Conservation (phyloP, 2,888 invertebrate genomes). For the Scaptomyza flava region DNA sequence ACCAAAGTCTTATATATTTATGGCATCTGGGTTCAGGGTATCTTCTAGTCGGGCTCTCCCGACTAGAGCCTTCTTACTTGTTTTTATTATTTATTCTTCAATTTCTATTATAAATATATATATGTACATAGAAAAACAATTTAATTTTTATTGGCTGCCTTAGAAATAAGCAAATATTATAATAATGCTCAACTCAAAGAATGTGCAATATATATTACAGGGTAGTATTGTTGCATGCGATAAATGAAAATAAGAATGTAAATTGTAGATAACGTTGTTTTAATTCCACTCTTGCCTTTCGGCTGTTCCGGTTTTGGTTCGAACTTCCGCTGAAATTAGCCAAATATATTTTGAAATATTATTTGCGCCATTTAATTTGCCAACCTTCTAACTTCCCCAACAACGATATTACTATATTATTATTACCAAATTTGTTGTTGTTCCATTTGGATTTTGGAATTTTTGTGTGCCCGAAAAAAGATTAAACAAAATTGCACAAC, state of each 20-base stretch:
- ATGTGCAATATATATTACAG: not conserved
- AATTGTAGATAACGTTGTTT: not conserved
- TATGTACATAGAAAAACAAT: too few relatives aligned
- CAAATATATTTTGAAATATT: conserved; percentile 2
- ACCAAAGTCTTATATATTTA: too few relatives aligned
- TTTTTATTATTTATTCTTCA: too few relatives aligned
- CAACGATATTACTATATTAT: too few relatives aligned
- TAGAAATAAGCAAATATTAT: too few relatives aligned
- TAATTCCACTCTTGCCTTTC: not conserved
- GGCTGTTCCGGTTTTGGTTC: not conserved
- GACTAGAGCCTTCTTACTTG: too few relatives aligned
- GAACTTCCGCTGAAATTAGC: conserved; percentile 3
- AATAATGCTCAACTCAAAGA: too few relatives aligned
- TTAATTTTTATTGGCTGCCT: too few relatives aligned
- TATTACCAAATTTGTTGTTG: not conserved
- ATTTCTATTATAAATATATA: too few relatives aligned
- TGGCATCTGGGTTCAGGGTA: too few relatives aligned
- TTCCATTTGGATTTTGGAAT: not conserved
- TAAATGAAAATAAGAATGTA: not conserved
- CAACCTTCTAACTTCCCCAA: not conserved
- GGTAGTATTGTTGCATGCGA: not conserved
- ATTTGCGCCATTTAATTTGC: conserved; percentile 4
- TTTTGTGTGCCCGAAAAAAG: not conserved
- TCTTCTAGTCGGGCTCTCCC: too few relatives aligned
- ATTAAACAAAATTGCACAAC: not conserved